These are phyloP conservation scores for Lagocephalus sceleratus DNA, from an alignment of 2,797 vertebrate species.

Conservation along the genomic window DNA sequence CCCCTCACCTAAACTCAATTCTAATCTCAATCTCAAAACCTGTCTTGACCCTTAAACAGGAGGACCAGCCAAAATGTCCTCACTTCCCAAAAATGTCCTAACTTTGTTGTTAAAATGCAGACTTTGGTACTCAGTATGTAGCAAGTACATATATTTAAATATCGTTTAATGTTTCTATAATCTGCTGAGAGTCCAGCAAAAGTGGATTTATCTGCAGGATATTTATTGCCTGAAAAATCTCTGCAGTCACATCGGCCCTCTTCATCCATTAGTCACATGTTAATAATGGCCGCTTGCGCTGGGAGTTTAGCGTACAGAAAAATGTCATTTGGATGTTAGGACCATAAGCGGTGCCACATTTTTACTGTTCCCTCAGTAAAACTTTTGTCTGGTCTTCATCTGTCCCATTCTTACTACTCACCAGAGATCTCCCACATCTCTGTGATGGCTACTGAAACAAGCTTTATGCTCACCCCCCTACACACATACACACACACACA, in stretches of 20 bases:
- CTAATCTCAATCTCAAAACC: no score
- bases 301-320: not conserved
- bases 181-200: not conserved
- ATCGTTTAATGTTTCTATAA: not conserved
- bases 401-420: not conserved
- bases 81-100: no score
- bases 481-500: conserved; percentile 7
- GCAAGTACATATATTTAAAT: no score
- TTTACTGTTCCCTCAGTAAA: not conserved
- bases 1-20: no score
- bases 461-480: not conserved
- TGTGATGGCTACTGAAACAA: conserved; percentile 16
- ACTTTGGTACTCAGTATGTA: no score
- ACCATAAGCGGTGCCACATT: not conserved
- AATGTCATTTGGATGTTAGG: not conserved
- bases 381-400: not conserved
- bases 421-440: not conserved
- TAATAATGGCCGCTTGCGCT: not conserved
- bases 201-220: no score
- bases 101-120: no score
- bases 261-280: not conserved
- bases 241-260: not conserved
- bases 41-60: no score
- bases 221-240: not conserved
- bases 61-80: no score